These are phyloP conservation scores for Cyrtorhinus lividipennis DNA, from an alignment of 1,140 invertebrate genomes.

Conservation along the genomic window DNA sequence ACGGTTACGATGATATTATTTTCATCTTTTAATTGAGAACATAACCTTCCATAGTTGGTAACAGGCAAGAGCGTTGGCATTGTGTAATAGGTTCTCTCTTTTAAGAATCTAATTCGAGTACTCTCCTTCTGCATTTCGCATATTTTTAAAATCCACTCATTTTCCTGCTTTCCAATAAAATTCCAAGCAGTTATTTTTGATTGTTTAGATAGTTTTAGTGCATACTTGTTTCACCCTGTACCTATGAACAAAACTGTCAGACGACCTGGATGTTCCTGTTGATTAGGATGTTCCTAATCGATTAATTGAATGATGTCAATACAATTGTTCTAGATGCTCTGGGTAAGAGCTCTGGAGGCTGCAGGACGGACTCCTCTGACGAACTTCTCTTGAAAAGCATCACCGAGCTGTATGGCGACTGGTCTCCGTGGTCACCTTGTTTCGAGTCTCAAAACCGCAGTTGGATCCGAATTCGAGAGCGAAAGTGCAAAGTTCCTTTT, in stretches of 20 bases:
- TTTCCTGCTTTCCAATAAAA: too few species aligned
- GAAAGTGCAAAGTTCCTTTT: conserved; percentile 2
- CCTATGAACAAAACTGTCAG: background rate
- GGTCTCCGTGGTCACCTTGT: background rate
- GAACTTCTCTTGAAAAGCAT: background rate
- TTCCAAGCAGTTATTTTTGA: background rate
- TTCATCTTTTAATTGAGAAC: too few species aligned
- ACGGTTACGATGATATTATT: too few species aligned
- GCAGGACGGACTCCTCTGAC: background rate
- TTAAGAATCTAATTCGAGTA: too few species aligned
- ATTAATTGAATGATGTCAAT: background rate
- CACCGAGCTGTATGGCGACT: background rate
- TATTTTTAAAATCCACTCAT: too few species aligned
- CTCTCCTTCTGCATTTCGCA: too few species aligned
- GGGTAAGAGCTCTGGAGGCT: background rate
- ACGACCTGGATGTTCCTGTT: background rate
- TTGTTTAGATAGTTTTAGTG: background rate
- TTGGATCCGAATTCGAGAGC: conserved; percentile 5
- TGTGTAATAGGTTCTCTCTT: too few species aligned
- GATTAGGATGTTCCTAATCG: background rate
- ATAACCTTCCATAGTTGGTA: too few species aligned
- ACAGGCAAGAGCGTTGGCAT: too few species aligned
- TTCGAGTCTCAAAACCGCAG: background rate
- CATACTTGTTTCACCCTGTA: background rate
- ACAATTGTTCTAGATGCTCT: background rate